These are phyloP conservation scores for Sphaerophoria rueppellii DNA, from an alignment of 2,888 invertebrate genomes.

Conservation along the genomic window DNA sequence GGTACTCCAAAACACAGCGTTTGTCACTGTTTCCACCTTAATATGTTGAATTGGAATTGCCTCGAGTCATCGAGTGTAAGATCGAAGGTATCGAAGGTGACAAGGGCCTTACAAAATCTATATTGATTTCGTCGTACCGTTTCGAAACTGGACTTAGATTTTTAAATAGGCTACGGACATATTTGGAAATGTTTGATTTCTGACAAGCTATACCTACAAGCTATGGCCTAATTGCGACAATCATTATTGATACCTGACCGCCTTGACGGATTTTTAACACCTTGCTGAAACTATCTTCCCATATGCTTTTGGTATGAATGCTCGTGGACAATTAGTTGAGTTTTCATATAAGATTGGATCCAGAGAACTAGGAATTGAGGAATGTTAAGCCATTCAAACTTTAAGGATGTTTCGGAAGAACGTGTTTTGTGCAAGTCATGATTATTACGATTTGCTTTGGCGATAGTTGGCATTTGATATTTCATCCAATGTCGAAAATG, in stretches of 20 bases:
- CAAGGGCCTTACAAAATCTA: conserved; percentile 60
- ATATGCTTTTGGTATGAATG: conserved; percentile 17
- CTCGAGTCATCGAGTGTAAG: conserved; percentile 52
- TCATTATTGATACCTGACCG: conserved; percentile 41
- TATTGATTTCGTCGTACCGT: conserved; percentile 54
- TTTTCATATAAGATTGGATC: no score
- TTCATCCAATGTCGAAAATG: no score
- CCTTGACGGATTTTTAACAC: not conserved
- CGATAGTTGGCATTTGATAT: no score
- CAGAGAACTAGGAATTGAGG: no score
- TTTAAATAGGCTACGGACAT: conserved; percentile 13
- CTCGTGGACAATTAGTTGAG: not conserved
- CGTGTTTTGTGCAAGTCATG: no score
- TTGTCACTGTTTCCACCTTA: not conserved
- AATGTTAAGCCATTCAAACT: no score
- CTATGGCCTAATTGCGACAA: conserved; percentile 27
- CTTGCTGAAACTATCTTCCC: conserved; percentile 17
- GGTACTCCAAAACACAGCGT: not conserved
- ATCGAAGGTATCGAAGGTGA: conserved; percentile 19
- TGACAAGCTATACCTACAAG: conserved; percentile 28
- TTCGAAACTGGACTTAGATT: conserved; percentile 13
- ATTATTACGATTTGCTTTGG: no score
- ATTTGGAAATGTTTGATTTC: conserved; percentile 19
- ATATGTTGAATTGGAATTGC: conserved; percentile 40
- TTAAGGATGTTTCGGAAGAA: no score